Evolutionary conservation across 1,140 invertebrate species (phyloP).

Genomic region (Eubasilissa regina): DNA sequence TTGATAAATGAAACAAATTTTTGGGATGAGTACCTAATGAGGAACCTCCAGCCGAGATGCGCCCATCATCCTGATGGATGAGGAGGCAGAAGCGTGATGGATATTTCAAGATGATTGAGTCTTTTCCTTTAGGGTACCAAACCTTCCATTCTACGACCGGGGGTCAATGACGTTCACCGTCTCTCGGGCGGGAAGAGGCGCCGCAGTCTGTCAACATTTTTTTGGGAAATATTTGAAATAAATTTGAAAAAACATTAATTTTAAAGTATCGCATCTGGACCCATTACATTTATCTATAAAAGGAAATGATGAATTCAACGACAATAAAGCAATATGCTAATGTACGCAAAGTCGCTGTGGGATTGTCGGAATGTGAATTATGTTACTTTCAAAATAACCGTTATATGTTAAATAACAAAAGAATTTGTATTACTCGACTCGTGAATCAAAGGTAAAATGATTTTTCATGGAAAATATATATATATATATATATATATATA

Average conservation of each 20-base stretch:
- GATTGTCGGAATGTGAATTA: too few relatives aligned
- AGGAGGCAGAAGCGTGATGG: too few relatives aligned
- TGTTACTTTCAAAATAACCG: too few relatives aligned
- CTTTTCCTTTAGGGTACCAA: not conserved
- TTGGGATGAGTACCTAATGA: too few relatives aligned
- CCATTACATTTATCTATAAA: not conserved
- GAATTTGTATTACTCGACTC: too few relatives aligned
- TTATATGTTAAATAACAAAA: too few relatives aligned
- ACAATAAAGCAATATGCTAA: constrained; percentile 6
- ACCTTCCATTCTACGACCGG: not conserved
- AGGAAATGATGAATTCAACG: not conserved
- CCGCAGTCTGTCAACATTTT: not conserved
- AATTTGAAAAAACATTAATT: constrained; percentile 1
- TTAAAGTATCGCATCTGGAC: constrained; percentile 1
- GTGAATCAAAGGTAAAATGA: too few relatives aligned
- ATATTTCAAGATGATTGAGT: not conserved
- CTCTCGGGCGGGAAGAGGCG: not conserved
- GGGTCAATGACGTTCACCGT: not conserved
- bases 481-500: too few relatives aligned
- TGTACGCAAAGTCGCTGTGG: not conserved
- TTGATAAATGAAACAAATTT: too few relatives aligned
- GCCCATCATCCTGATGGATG: too few relatives aligned
- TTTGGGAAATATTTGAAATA: not conserved
- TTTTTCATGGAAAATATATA: too few relatives aligned
- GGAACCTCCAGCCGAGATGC: too few relatives aligned